phyloP scores from a whole-genome alignment of 2,797 vertebrate genomes.

The Eulemur albifrons region DNA sequence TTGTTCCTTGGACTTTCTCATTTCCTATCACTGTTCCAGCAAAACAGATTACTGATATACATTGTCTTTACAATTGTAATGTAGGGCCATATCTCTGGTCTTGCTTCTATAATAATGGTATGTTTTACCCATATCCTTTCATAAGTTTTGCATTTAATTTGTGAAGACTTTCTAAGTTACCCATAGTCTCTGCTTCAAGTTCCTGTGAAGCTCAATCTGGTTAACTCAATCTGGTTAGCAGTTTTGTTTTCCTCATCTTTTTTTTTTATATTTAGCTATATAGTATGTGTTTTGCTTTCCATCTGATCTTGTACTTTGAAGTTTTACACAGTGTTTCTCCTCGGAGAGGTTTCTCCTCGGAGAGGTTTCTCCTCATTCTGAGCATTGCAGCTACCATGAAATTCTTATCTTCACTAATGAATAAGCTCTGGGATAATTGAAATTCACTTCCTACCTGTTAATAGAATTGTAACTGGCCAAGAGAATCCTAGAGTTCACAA shows the following conservation, averaged over 20 bases:
- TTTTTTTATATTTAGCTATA: neutral
- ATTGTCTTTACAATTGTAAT: neutral
- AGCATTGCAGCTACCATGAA: neutral
- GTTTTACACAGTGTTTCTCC: neutral
- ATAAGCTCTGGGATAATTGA: neutral
- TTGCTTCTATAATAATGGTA: neutral
- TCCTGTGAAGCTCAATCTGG: neutral
- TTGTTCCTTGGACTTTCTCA: neutral
- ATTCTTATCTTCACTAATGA: slow-evolving; percentile 19
- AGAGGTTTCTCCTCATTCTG: neutral
- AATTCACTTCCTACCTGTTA: neutral
- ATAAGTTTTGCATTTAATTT: neutral
- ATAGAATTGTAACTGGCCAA: neutral
- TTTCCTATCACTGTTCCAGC: neutral
- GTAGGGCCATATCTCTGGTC: neutral
- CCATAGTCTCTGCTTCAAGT: neutral
- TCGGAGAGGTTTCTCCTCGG: slow-evolving; percentile 5
- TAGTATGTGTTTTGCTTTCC: neutral
- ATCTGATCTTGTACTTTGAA: neutral
- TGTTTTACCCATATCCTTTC: neutral
- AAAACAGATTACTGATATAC: neutral
- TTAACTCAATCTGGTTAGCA: neutral
- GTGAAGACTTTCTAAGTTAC: neutral
- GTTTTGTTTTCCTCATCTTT: neutral
- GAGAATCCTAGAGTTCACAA: neutral